Percentiles rank a stretch among this genome's conserved stretches.
These are phyloP conservation scores for Belonocnema kinseyi DNA, from an alignment of 1,140 invertebrate species.

Conservation along the genomic window DNA sequence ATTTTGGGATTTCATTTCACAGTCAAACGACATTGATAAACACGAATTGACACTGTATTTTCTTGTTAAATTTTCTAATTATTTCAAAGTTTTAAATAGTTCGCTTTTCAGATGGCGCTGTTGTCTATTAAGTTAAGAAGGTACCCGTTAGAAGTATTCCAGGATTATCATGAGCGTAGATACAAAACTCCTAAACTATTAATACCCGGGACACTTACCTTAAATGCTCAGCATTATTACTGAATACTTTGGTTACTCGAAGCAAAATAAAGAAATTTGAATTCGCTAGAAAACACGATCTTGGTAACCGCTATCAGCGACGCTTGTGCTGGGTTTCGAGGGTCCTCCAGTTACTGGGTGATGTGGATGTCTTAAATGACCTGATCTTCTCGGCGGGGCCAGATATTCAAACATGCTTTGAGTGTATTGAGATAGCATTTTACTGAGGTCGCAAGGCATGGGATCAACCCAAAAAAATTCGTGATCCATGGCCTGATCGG, in stretches of 20 bases:
- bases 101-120: too few species aligned
- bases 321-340: slow-evolving; percentile 74
- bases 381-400: slow-evolving; percentile 85
- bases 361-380: slow-evolving; percentile 84
- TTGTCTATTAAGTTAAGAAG: too few species aligned
- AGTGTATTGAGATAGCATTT: slow-evolving; percentile 94
- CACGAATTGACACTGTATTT: too few species aligned
- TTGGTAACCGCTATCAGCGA: slow-evolving; percentile 83
- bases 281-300: slow-evolving; percentile 83
- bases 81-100: too few species aligned
- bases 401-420: slow-evolving; percentile 98
- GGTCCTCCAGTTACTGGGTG: slow-evolving; percentile 75
- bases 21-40: too few species aligned
- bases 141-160: too few species aligned
- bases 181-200: too few species aligned
- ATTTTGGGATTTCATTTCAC: too few species aligned
- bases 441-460: slow-evolving; percentile 92
- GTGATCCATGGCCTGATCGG: slow-evolving; percentile 95
- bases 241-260: slow-evolving; percentile 1
- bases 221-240: slow-evolving; percentile 8
- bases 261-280: not conserved
- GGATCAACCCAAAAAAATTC: slow-evolving; percentile 99
- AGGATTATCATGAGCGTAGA: too few species aligned
- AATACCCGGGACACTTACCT: not conserved
- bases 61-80: too few species aligned